A percentile compares a stretch with the other conserved stretches of the same genome.
These are phyloP conservation scores for Polia nebulosa DNA, from an alignment of 2,888 invertebrate species.

Conservation along the genomic window DNA sequence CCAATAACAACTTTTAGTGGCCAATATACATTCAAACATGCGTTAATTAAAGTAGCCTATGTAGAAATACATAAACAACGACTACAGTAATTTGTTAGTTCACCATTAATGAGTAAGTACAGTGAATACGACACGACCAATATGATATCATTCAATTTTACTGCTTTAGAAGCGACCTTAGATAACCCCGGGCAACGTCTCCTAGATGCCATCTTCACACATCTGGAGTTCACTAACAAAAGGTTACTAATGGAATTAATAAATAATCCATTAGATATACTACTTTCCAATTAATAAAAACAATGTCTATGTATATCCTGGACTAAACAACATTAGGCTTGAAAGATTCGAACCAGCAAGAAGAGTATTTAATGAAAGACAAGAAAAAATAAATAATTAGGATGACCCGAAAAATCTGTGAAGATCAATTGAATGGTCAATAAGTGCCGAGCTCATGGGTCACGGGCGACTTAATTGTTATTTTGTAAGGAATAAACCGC, in stretches of 20 bases:
- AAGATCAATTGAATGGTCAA: slow-evolving; percentile 87
- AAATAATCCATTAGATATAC: slow-evolving; percentile 56
- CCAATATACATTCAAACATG: slow-evolving; percentile 23
- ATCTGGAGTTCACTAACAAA: slow-evolving; percentile 72
- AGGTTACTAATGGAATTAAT: slow-evolving; percentile 66
- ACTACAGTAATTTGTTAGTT: slow-evolving; percentile 83
- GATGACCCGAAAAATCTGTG: slow-evolving; percentile 79
- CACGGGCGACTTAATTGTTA: slow-evolving; percentile 85
- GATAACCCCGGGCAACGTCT: slow-evolving; percentile 88
- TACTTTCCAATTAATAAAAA: slow-evolving; percentile 47
- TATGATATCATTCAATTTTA: slow-evolving; percentile 90
- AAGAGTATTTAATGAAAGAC: slow-evolving; percentile 54
- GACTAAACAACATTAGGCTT: slow-evolving; percentile 1
- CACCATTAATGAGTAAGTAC: slow-evolving; percentile 87
- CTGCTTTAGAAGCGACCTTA: slow-evolving; percentile 88
- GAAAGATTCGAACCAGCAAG: slow-evolving; percentile 14
- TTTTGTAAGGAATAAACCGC: slow-evolving; percentile 73
- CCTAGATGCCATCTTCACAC: slow-evolving; percentile 82
- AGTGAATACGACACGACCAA: slow-evolving; percentile 85
- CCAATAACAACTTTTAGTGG: slow-evolving; percentile 8
- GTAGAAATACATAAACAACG: slow-evolving; percentile 75
- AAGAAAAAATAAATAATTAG: slow-evolving; percentile 66
- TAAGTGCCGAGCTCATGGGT: slow-evolving; percentile 84
- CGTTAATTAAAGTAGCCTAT: slow-evolving; percentile 46
- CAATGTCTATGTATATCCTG: not conserved